A percentile compares a stretch with the other conserved stretches of the same genome.
Conservation (phyloP, 2,113 vertebrate genomes). For the Orientallactaga bullata region DNA sequence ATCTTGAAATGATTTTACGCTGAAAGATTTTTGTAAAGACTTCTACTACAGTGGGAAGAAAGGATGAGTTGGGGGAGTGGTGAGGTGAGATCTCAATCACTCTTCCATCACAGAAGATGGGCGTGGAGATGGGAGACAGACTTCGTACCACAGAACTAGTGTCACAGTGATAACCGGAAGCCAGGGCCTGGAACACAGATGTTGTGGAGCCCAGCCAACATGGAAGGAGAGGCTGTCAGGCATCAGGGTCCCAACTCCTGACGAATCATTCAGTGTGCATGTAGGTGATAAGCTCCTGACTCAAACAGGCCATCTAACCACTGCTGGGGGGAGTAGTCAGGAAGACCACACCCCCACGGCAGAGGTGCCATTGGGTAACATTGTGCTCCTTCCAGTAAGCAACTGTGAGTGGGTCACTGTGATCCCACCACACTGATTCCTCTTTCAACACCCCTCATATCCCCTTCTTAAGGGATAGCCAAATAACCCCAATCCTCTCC, state of each 20-base stretch:
- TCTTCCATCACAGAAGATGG: neutral
- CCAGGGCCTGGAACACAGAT: neutral
- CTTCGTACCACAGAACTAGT: neutral
- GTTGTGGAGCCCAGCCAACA: too few relatives aligned
- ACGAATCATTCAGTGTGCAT: neutral
- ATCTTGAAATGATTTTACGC: slow-evolving; percentile 40
- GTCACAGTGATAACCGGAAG: neutral
- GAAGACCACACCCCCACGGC: neutral
- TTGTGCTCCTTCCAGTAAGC: accelerated
- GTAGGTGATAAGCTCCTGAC: neutral
- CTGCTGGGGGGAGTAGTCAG: neutral
- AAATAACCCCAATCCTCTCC: neutral
- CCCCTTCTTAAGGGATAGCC: neutral
- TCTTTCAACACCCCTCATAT: neutral
- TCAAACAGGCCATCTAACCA: neutral
- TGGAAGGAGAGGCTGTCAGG: neutral
- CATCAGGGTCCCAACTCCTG: too few relatives aligned
- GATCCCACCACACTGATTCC: neutral
- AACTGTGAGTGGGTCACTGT: too few relatives aligned
- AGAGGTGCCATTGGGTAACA: too few relatives aligned
- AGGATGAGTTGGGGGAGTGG: neutral
- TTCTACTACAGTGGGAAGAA: slow-evolving; percentile 4
- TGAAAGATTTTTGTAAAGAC: neutral
- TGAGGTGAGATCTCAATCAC: neutral
- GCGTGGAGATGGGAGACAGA: neutral